Percentiles rank a stretch among this genome's conserved stretches.
These are phyloP conservation scores for Coptodon bakossiorum DNA, from an alignment of 2,113 vertebrate species.

Conservation along the genomic window DNA sequence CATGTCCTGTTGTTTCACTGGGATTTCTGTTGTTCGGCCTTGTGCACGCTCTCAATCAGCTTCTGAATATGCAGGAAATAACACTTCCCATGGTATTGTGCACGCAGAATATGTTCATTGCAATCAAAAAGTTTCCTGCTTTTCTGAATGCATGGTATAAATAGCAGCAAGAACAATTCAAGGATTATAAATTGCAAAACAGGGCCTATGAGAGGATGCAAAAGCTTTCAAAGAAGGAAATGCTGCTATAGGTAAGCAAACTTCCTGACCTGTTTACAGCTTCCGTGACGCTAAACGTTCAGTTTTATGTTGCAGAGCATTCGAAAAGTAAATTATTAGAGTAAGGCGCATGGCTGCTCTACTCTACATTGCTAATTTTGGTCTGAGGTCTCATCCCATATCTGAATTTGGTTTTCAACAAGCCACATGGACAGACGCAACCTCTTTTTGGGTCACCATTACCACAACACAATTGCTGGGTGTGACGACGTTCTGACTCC, in stretches of 20 bases:
- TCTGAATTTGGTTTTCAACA: slow-evolving; percentile 57
- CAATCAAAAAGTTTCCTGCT: slow-evolving; percentile 69
- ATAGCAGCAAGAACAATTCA: slow-evolving; percentile 63
- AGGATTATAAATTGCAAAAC: slow-evolving; percentile 43
- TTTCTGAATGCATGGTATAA: slow-evolving; percentile 52
- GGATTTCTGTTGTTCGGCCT: slow-evolving; percentile 6
- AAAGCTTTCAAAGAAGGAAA: slow-evolving; percentile 21
- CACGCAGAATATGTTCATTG: slow-evolving; percentile 32
- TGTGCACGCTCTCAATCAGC: slow-evolving; percentile 6
- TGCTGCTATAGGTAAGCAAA: slow-evolving; percentile 39
- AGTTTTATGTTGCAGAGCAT: not conserved
- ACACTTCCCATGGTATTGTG: slow-evolving; percentile 51
- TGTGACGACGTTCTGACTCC: slow-evolving; percentile 42
- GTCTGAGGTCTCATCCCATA: slow-evolving; percentile 59
- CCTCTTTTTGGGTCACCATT: slow-evolving; percentile 45
- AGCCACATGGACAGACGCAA: slow-evolving; percentile 45
- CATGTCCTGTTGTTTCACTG: slow-evolving; percentile 1
- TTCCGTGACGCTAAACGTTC: not conserved
- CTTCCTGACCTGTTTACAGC: slow-evolving; percentile 1
- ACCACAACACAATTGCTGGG: slow-evolving; percentile 61
- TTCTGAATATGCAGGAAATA: slow-evolving; percentile 46
- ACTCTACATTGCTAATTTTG: slow-evolving; percentile 54
- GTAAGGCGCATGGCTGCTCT: not conserved
- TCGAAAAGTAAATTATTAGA: slow-evolving; percentile 17
- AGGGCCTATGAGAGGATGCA: slow-evolving; percentile 19